Conservation (phyloP, 2,113 vertebrate genomes). For the Malurus elegans region DNA sequence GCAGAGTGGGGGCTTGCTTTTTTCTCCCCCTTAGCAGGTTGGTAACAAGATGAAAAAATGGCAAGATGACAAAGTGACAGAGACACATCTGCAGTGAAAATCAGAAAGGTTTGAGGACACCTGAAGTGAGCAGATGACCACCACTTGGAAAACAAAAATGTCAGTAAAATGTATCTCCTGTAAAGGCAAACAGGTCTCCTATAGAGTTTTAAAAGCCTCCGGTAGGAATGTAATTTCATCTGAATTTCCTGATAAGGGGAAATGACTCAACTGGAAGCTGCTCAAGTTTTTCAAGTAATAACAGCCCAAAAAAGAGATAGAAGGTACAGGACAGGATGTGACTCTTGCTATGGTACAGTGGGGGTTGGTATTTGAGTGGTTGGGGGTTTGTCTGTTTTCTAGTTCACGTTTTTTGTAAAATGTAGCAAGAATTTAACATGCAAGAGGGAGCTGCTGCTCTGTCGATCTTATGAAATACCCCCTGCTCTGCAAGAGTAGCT, state of each 20-base stretch:
- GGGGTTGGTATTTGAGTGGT: background rate
- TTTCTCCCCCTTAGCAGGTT: background rate
- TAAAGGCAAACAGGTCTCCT: background rate
- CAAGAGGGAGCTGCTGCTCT: background rate
- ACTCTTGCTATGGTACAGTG: rapidly evolving
- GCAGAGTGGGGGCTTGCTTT: background rate
- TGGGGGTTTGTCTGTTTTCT: background rate
- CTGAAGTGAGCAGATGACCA: background rate
- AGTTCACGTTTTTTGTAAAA: background rate
- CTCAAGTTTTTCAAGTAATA: constrained; percentile 28
- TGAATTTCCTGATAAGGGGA: constrained; percentile 58
- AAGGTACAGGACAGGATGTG: background rate
- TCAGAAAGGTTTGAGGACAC: background rate
- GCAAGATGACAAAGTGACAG: background rate
- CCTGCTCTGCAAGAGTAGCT: background rate
- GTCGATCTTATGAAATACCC: background rate
- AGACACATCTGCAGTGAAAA: background rate
- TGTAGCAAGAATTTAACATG: background rate
- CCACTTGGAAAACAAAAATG: background rate
- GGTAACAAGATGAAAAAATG: background rate
- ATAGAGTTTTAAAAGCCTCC: constrained; percentile 44
- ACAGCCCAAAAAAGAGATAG: background rate
- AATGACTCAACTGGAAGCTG: constrained; percentile 56
- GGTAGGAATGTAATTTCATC: constrained; percentile 52
- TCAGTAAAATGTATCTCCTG: background rate